A percentile compares a stretch with the other conserved stretches of the same genome.
phyloP scores from a whole-genome alignment of 35 echinoderm and acorn worm species.

The Anneissia japonica region DNA sequence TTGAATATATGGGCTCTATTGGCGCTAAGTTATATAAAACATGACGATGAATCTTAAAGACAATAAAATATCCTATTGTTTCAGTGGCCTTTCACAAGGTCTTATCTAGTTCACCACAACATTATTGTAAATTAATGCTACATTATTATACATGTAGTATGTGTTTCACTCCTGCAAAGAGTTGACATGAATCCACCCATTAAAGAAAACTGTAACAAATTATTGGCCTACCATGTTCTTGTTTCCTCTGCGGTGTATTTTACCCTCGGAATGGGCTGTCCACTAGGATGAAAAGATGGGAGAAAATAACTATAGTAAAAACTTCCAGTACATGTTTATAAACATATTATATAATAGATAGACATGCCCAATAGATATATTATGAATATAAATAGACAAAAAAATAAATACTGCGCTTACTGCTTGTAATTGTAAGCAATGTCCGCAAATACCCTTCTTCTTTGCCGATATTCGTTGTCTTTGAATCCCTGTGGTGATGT shows the following conservation, averaged over 20 bases:
- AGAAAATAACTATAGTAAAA: background rate
- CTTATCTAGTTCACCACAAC: no score
- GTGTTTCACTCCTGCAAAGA: no score
- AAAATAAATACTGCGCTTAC: conserved; percentile 18
- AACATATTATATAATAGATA: background rate
- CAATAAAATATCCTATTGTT: no score
- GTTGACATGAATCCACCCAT: no score
- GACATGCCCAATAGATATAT: background rate
- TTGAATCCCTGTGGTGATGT: conserved; percentile 35
- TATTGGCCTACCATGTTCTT: conserved; percentile 28
- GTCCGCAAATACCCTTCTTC: conserved; percentile 31
- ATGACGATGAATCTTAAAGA: no score
- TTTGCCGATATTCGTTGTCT: conserved; percentile 30
- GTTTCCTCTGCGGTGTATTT: conserved; percentile 35
- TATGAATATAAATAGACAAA: background rate
- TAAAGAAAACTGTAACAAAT: no score
- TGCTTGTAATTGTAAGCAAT: conserved; percentile 28
- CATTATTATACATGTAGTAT: no score
- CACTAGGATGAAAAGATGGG: conserved; percentile 8
- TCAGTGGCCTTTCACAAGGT: no score
- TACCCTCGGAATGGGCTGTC: conserved; percentile 26
- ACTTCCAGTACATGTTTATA: no score
- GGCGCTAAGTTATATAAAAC: no score
- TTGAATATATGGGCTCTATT: no score
- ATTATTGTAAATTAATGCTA: no score